Base-by-base conservation (phyloP, 1,140 invertebrate genomes). In the Leptopilina boulardi region DNA sequence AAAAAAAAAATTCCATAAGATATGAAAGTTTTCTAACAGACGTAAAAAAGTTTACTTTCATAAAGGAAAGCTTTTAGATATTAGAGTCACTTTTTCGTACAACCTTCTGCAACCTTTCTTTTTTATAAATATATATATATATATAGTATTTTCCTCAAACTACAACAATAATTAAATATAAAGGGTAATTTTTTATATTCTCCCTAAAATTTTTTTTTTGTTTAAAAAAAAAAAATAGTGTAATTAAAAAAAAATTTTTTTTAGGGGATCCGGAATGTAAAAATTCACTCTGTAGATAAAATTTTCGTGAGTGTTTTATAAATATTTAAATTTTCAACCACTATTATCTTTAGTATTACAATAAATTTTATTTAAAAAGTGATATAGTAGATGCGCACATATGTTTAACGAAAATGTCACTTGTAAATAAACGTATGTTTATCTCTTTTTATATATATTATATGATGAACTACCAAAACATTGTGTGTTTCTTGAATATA, bases 11-110 rank as follows among this genome's bases (percentile, higher is more conserved):
- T 51, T 15, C 47, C n/a, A 6, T 51, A 51, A 51, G 47, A 51
- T 51, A 51, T 51, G 47, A 51, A 51, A 51, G 47, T 51, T 51
- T 18, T 51, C 47, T 51, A 51, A 51, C 47, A 51, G 47, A 51
- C 47, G 47, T 51, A 51, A 51, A 51, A 51, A 51, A 18, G 2
- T 2, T 51, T 51, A n/a, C 47, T 51, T 51, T 51, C 47, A 51
- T 51, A 51, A 38, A 51, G 47, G 47, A 51, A 51, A 51, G 47
- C 47, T 51, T 51, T 51, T 51, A 51, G 47, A 51, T 18, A 51
- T 51, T 51, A 51, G 47, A 18, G 47, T 51, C 47, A 51, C 47
- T 38, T 38, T 51, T 47, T 47, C 44, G 44, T 47, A 5, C 13
- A n/a, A 18, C 44, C 13, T 47, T n/a, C n/a, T 47, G n/a, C 44